phyloP scores from a whole-genome alignment of 2,113 vertebrate species.

The Tragelaphus imberbis region DNA sequence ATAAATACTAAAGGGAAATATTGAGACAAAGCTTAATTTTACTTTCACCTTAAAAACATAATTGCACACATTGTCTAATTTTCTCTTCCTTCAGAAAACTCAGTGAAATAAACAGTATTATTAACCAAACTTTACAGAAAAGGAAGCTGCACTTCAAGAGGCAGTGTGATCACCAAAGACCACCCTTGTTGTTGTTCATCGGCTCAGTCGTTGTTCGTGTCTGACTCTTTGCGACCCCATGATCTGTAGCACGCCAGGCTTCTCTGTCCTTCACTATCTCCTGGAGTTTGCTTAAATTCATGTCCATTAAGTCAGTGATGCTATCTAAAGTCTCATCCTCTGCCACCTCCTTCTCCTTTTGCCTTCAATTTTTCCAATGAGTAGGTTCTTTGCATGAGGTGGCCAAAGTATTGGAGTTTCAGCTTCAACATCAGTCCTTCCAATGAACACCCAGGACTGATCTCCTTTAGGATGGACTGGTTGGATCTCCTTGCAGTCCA shows the following conservation, averaged over 20 bases:
- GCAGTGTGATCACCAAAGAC: not conserved
- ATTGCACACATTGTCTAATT: not conserved
- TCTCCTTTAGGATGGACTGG: not conserved
- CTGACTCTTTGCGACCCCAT: not conserved
- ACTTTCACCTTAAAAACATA: not conserved
- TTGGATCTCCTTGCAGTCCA: not conserved
- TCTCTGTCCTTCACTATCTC: not conserved
- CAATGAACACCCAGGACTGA: not conserved
- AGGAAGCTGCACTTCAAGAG: not conserved
- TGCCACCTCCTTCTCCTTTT: not conserved
- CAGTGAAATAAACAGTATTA: not conserved
- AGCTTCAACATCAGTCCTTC: not conserved
- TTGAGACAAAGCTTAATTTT: not conserved
- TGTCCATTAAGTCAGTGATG: not conserved
- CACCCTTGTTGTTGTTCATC: not conserved
- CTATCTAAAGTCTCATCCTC: not conserved
- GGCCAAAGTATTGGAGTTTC: not conserved
- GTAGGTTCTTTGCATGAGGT: not conserved
- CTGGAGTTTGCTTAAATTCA: not conserved
- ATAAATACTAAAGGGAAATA: not conserved
- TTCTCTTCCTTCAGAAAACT: not conserved
- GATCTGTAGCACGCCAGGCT: not conserved
- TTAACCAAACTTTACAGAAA: not conserved
- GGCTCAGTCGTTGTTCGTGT: fast-evolving
- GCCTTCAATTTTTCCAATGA: not conserved